These are phyloP conservation scores for Lasioglossum albipes DNA, from an alignment of 1,140 invertebrate genomes.

Conservation along the genomic window DNA sequence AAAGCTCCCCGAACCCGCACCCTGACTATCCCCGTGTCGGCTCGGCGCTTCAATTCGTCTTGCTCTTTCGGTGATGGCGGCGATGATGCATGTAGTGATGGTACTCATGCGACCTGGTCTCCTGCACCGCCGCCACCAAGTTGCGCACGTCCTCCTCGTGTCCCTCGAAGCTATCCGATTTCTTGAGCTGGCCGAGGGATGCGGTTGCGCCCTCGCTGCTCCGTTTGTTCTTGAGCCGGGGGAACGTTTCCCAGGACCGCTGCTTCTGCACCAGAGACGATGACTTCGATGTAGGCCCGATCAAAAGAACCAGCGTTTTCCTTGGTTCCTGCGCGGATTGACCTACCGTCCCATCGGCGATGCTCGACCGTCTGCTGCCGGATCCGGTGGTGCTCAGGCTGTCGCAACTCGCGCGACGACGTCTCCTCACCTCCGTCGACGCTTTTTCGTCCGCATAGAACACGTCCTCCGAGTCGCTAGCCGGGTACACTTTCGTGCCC, in stretches of 20 bases:
- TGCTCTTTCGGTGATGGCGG: conserved; percentile 77
- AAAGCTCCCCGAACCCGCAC: conserved; percentile 7
- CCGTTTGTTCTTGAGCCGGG: conserved; percentile 80
- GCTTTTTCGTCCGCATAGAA: conserved; percentile 77
- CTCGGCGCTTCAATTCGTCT: conserved; percentile 70
- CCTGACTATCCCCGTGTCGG: not conserved
- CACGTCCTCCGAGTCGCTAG: conserved; percentile 83
- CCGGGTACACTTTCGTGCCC: conserved; percentile 80
- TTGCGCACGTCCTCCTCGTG: conserved; percentile 87
- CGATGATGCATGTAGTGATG: conserved; percentile 76
- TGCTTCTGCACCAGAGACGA: conserved; percentile 82
- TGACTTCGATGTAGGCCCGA: conserved; percentile 75
- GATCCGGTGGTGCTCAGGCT: conserved; percentile 77
- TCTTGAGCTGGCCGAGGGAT: conserved; percentile 78
- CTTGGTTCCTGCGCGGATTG: conserved; percentile 76
- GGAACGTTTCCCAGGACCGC: conserved; percentile 85
- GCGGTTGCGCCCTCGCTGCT: conserved; percentile 42
- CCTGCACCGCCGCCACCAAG: conserved; percentile 86
- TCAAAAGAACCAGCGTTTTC: conserved; percentile 79
- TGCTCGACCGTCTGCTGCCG: conserved; percentile 79
- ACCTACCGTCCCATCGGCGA: conserved; percentile 75
- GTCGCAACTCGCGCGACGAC: conserved; percentile 76
- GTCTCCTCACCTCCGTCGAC: conserved; percentile 58
- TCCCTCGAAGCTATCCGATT: conserved; percentile 86
- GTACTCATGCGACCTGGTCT: conserved; percentile 81